Base-by-base conservation (phyloP, 2,113 vertebrate genomes). In the Tinamus guttatus region DNA sequence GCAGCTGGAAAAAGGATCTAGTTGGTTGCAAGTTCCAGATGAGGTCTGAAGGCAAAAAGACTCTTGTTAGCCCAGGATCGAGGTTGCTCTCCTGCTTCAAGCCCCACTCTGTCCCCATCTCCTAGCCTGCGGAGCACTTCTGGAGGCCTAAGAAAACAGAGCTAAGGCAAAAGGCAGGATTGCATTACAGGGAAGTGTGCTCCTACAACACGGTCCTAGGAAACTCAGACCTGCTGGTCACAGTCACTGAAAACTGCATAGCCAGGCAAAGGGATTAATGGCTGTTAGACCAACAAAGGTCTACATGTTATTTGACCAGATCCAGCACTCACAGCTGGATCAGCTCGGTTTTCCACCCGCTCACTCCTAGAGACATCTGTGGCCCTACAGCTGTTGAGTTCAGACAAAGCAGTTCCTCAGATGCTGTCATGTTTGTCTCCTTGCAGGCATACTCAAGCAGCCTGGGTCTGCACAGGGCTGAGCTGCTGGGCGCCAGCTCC, bases 321-420 rank as follows among this genome's bases (percentile, higher is more conserved):
- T 25, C 22, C 62, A 81, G 36, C 25, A 18, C 27, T n/a, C 2
- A 4, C 28, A 87, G 24, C 30, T 4, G 3, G 30, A 56, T 36
- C 34, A 56, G 28, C 1, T 2, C 54, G 32, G 4, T 70, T 86
- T 67, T 41, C n/a, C 38, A 5, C 30, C 43, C 32, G 13, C 65
- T 63, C 10, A 2, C 8, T 75, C 17, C 16, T 49, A 5, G 1
- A 49, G 62, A 8, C 15, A 12, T 30, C 11, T 68, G 75, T 20
- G 40, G 22, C 45, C 24, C 82, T 34, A 38, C 0, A 0, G 58
- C 70, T 82, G 18, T 18, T 38, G 19, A 0, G 0, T 18, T 8
- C 40, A 75, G 49, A 19, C 38, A 60, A 73, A 56, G 20, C 11
- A 3, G 1, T 34, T 43, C 49, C 8, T 10, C 40, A 43, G 74